Percentiles rank a stretch among this genome's conserved stretches.
Evolutionary conservation across 2,888 invertebrate species (phyloP).

Genomic region (Terebella lapidaria): DNA sequence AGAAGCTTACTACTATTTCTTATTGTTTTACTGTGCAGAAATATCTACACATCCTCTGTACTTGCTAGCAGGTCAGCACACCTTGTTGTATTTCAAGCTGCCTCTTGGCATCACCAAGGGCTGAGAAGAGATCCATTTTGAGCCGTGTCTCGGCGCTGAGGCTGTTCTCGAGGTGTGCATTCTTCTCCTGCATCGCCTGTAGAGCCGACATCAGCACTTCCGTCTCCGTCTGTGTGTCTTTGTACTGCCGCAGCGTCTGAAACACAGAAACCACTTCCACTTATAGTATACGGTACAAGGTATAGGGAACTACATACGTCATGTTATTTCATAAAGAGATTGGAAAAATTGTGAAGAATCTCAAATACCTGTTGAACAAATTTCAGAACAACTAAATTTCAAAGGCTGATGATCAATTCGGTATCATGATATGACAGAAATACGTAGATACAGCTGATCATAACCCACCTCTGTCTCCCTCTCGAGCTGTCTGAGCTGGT

Average conservation of each 20-base stretch:
- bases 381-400: no score
- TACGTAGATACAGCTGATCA: neutral
- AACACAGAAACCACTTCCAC: no score
- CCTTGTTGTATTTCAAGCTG: constrained; percentile 50
- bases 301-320: no score
- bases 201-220: constrained; percentile 77
- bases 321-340: no score
- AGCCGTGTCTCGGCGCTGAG: constrained; percentile 94
- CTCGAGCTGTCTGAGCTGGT: constrained; percentile 60
- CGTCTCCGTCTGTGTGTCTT: constrained; percentile 61
- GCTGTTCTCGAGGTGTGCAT: constrained; percentile 84
- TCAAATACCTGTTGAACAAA: no score
- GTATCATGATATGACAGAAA: neutral
- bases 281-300: no score
- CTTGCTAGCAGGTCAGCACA: no score
- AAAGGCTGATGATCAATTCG: neutral
- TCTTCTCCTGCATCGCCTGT: constrained; percentile 81
- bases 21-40: no score
- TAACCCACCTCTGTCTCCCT: constrained; percentile 57
- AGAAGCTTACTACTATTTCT: no score
- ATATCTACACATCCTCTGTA: no score
- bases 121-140: constrained; percentile 95
- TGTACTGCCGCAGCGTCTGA: constrained; percentile 60
- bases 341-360: no score
- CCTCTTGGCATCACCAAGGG: constrained; percentile 84